Evolutionary conservation across 2,888 invertebrate genomes (phyloP), one percentile per base, ranked within the genome.

Genomic region (Netelia inedita): DNA sequence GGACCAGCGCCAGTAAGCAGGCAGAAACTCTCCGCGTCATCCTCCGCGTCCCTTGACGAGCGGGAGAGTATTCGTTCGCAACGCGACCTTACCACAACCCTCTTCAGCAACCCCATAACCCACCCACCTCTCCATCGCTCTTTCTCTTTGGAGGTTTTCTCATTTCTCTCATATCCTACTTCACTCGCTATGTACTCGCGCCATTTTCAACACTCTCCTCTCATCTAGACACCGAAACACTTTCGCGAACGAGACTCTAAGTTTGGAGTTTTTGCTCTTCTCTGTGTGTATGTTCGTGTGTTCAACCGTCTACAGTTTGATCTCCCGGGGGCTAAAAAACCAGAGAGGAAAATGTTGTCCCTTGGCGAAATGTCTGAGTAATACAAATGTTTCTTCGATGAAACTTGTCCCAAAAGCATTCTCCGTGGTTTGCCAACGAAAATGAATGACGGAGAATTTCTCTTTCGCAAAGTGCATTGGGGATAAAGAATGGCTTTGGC

Each of bases 1-100:
- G 86, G 87, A 89, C 88, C 88, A 88, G 88, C 21, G 14, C 73
- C 66, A n/a, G 35, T 23, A 28, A 65, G 46, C 28, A 59, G 61
- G 55, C 14, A 35, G 65, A 50, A 63, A n/a, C 69, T 68, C 71
- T 35, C 8, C 89, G 89, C 91, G 89, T 91, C 91, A 90, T 91
- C 89, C 91, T 88, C 87, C 85, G 76, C 55, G 87, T 89, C 87
- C 87, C 89, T 90, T 89, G 88, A 88, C 89, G 87, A 89, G 87
- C 71, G 57, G 71, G 57, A 82, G 79, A 75, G 55, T 53, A 71
- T 63, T 68, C 65, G 59, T 80, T 74, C 65, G 61, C 80, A 80
- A 74, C 80, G 43, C 57, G 65, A 69, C 80, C 72, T 76, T 66
- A 72, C 74, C 80, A 65, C 68, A 63, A 74, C 66, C 61, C 16